Conservation (phyloP, 2,888 invertebrate genomes). For the Stenodera caucasica region DNA sequence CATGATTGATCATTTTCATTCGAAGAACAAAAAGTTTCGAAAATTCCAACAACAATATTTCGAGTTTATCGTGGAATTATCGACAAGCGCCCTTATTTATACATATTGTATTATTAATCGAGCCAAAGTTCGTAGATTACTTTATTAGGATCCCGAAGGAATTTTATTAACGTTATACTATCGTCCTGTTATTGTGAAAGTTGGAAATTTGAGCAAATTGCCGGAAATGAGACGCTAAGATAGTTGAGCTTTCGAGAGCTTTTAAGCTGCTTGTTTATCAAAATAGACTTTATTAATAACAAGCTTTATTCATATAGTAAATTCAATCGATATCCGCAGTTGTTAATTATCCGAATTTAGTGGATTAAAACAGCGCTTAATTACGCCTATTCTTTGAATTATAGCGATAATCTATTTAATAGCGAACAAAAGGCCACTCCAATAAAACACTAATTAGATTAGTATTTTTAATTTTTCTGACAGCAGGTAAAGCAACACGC, state of each 20-base stretch:
- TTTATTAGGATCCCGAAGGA: not conserved
- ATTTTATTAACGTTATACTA: not conserved
- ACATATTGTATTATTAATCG: too few species aligned
- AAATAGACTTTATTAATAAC: too few species aligned
- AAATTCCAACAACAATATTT: too few species aligned
- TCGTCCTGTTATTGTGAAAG: not conserved
- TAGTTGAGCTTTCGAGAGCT: not conserved
- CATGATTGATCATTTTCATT: slow-evolving; percentile 46
- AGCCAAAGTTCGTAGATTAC: not conserved
- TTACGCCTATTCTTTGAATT: slow-evolving; percentile 40
- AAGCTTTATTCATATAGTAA: too few species aligned
- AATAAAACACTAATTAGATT: slow-evolving; percentile 50
- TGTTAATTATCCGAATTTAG: too few species aligned
- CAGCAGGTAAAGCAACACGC: slow-evolving; percentile 36
- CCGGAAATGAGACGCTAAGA: not conserved
- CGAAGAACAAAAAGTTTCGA: not conserved
- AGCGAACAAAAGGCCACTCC: slow-evolving; percentile 44
- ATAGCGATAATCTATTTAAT: slow-evolving; percentile 38
- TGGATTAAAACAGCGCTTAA: slow-evolving; percentile 41
- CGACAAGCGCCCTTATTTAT: too few species aligned
- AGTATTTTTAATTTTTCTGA: slow-evolving; percentile 44
- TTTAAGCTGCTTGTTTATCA: not conserved
- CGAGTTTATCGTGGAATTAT: too few species aligned
- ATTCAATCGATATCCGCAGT: too few species aligned
- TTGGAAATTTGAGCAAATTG: not conserved